phyloP scores from a whole-genome alignment of 2,888 invertebrate genomes.

The Altica lythri region DNA sequence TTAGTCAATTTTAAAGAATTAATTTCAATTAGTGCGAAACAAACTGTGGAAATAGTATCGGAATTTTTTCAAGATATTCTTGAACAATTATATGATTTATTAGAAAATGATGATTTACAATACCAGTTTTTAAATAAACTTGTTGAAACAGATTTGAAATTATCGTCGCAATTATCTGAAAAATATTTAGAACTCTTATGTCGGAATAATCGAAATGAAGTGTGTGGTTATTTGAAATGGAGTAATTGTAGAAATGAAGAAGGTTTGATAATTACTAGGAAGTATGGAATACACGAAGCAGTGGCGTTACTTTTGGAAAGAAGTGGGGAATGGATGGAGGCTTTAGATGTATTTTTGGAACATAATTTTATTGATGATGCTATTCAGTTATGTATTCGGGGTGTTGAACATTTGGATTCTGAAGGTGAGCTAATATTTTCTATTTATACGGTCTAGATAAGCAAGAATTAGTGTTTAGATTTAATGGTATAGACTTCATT shows the following conservation, averaged over 20 bases:
- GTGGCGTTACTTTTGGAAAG: conserved; percentile 77
- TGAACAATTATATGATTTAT: conserved; percentile 56
- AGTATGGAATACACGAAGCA: conserved; percentile 66
- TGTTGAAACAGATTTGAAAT: conserved; percentile 50
- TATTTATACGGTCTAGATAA: no score
- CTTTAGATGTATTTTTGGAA: conserved; percentile 67
- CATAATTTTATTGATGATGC: conserved; percentile 51
- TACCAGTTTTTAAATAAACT: conserved; percentile 67
- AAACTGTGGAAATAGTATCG: conserved; percentile 67
- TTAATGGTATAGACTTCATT: background rate
- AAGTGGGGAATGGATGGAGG: conserved; percentile 72
- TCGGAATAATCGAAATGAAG: conserved; percentile 60
- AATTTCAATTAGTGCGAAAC: conserved; percentile 64
- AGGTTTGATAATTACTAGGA: conserved; percentile 67
- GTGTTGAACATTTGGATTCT: conserved; percentile 56
- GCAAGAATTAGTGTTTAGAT: no score
- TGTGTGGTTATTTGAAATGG: conserved; percentile 54
- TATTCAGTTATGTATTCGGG: conserved; percentile 57
- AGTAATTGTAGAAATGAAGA: conserved; percentile 67
- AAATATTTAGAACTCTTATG: conserved; percentile 69
- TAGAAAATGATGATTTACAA: conserved; percentile 57
- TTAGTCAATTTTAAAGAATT: conserved; percentile 59
- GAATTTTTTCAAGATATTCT: conserved; percentile 61
- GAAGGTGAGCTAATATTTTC: no score
- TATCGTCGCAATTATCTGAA: conserved; percentile 62